A percentile compares a stretch with the other conserved stretches of the same genome.
These are phyloP conservation scores for Tuberolachnus salignus DNA, from an alignment of 2,888 invertebrate species.

Conservation along the genomic window DNA sequence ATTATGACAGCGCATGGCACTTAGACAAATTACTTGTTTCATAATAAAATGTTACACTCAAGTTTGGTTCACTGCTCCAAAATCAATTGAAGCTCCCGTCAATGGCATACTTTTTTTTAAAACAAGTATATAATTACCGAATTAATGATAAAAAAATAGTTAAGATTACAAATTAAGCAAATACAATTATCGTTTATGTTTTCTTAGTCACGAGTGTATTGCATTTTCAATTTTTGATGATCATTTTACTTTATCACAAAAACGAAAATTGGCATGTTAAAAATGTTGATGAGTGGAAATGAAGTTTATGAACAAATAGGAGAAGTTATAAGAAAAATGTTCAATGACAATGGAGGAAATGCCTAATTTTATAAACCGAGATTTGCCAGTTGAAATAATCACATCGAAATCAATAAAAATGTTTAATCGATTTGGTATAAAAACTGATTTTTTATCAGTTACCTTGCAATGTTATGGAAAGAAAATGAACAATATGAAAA, in stretches of 20 bases:
- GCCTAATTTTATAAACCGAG: not conserved
- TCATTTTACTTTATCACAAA: not conserved
- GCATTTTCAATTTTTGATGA: not conserved
- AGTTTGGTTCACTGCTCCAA: constrained; percentile 8
- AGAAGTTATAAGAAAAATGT: not conserved
- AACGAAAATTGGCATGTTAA: not conserved
- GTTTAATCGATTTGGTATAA: not conserved
- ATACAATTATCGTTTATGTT: too few species aligned
- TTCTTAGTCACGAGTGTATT: too few species aligned
- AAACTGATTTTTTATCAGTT: not conserved
- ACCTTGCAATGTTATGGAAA: too few species aligned
- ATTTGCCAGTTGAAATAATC: not conserved
- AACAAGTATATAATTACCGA: too few species aligned
- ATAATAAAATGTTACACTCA: constrained; percentile 12
- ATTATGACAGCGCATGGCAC: not conserved
- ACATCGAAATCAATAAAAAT: not conserved
- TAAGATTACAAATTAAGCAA: too few species aligned
- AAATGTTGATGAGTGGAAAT: not conserved
- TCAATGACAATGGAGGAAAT: too few species aligned
- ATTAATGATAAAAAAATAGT: too few species aligned
- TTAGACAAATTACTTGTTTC: constrained; percentile 4
- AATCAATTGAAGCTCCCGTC: not conserved
- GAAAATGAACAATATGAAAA: too few species aligned
- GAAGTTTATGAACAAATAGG: not conserved
- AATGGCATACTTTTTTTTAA: too few species aligned